Percentiles rank a stretch among this genome's conserved stretches.
phyloP scores from a whole-genome alignment of 2,888 invertebrate genomes.

The Loripinus fragilis region DNA sequence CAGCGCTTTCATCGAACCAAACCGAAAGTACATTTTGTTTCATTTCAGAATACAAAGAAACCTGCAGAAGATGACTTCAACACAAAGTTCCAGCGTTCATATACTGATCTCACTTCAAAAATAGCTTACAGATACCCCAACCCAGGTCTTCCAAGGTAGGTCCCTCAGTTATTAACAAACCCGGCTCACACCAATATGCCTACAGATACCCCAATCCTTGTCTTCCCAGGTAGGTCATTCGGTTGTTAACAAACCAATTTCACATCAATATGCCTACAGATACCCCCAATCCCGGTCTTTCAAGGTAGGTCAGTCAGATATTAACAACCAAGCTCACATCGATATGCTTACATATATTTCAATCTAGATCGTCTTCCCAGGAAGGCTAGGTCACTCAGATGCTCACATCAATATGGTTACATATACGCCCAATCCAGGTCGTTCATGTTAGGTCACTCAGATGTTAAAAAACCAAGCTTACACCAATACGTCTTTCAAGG shows the following conservation, averaged over 20 bases:
- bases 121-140: slow-evolving; percentile 74
- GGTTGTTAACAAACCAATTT: too few species aligned
- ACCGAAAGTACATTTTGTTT: too few species aligned
- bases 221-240: not conserved
- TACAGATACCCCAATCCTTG: not conserved
- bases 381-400: not conserved
- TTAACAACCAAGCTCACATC: too few species aligned
- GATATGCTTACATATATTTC: not conserved
- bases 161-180: not conserved
- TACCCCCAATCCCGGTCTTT: not conserved
- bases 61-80: slow-evolving; percentile 54
- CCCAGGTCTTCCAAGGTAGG: slow-evolving; percentile 71
- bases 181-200: not conserved
- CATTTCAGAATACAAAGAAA: not conserved
- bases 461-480: too few species aligned
- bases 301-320: not conserved
- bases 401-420: not conserved
- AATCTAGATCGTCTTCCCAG: not conserved
- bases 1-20: too few species aligned
- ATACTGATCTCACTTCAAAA: slow-evolving; percentile 65
- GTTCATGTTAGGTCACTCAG: too few species aligned
- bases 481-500: slow-evolving; percentile 72
- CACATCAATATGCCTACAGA: not conserved
- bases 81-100: slow-evolving; percentile 62
- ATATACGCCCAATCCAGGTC: not conserved